A percentile compares a stretch with the other conserved stretches of the same genome.
Evolutionary conservation across 2,797 vertebrate species (phyloP).

Genomic region (Danio tinwini): DNA sequence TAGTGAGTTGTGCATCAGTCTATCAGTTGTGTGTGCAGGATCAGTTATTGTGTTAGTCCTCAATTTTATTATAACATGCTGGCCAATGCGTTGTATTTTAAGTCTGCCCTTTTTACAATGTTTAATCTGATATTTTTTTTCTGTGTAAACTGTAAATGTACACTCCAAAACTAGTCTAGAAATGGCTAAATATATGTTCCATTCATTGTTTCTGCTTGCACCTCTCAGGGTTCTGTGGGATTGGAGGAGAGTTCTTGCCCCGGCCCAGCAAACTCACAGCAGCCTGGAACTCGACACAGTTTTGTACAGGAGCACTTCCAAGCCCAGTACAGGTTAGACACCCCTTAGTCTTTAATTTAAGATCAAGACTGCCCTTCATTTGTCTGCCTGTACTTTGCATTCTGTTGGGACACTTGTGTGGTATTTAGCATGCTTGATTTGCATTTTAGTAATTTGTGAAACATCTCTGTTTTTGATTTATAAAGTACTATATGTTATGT

Average conservation of each 20-base stretch:
- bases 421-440: neutral
- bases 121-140: neutral
- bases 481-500: neutral
- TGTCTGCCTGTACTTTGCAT: neutral
- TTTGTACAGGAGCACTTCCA: constrained; percentile 96
- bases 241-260: constrained; percentile 67
- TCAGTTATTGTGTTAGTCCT: too few species aligned
- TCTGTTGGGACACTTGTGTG: neutral
- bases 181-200: neutral
- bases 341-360: neutral
- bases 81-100: too few species aligned
- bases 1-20: too few species aligned
- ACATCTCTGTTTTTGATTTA: too few species aligned
- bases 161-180: neutral
- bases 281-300: constrained; percentile 79
- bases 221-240: constrained; percentile 72
- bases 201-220: constrained; percentile 10
- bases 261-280: constrained; percentile 59
- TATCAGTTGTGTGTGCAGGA: too few species aligned
- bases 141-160: neutral
- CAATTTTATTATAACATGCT: too few species aligned
- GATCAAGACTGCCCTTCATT: neutral
- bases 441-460: neutral
- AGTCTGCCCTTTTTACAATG: neutral
- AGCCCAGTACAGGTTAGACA: constrained; percentile 92